Evolutionary conservation across 2,113 vertebrate genomes (phyloP), one percentile per base, ranked within the genome.

Genomic region (Hyperoodon ampullatus): DNA sequence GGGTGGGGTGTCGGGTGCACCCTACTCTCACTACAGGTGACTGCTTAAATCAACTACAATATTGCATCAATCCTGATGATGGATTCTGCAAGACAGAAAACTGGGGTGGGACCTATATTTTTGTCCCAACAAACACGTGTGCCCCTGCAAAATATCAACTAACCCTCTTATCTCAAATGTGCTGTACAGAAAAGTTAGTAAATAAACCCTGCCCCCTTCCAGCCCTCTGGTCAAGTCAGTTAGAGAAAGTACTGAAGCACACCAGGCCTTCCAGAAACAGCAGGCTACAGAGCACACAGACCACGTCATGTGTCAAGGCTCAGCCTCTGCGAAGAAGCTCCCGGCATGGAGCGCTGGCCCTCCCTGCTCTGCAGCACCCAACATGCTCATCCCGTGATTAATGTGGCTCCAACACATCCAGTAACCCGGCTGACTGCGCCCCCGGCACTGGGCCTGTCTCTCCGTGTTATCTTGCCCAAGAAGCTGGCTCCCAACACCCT

Each of bases 1-100:
- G 23, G n/a, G 7, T 0, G 2, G 53, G 10, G 30, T 26, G 23
- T 39, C 30, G 19, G 8, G 8, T 23, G 14, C 5, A 0, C 3
- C 28, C 16, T 35, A 8, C 2, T 74, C 19, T 33, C 70, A 82
- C 30, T 53, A 28, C 7, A 66, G 5, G 21, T 53, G 3, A 24
- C 53, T 86, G 55, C 30, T 18, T 35, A 66, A 61, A 30, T 7
- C 71, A 19, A 28, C n/a, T 71, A 4, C 4, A 33, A 35, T 19
- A 10, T 5, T 11, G 13, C 9, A 23, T 68, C 39, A 55, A 47
- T n/a, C 26, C 63, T 61, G 47, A 78, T 7, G 19, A 58, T 58
- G 47, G n/a, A 8, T 53, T 26, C 83, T 42, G 7, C 18, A 16
- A 66, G 44, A 81, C 0, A 42, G n/a, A 44, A 78, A 50, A 23